Base-by-base conservation (phyloP, 2,113 vertebrate genomes). In the Psilopogon haemacephalus region DNA sequence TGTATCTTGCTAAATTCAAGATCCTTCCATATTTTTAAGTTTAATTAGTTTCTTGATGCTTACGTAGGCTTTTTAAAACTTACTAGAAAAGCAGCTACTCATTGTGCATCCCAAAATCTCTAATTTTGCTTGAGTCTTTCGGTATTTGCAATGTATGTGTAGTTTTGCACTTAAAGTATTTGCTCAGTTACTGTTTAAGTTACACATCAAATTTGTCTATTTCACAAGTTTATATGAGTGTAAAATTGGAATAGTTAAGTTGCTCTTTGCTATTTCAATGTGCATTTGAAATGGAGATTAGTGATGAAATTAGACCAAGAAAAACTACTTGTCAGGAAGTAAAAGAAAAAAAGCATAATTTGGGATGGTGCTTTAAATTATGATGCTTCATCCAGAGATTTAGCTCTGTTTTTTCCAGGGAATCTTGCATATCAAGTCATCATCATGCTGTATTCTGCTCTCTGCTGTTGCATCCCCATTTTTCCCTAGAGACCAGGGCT, bases 251-350 rank as follows among this genome's bases (percentile, higher is more conserved):
- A 55, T 26, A 37, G 83, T 67, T 59, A 42, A 78, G 63, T 62
- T 84, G 15, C 19, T 84, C 35, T 71, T 93, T 90, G 27, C 19
- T 60, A 52, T 86, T 82, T 79, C 50, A n/a, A 21, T 74, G 58
- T 85, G 72, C 75, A 76, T 87, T 87, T 83, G 78, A 91, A 92
- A 83, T 85, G 68, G 63, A 94, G 77, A 94, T 89, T 16, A 79
- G 59, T 40, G 77, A 55, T 84, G 48, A 87, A 69, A 82, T 87
- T 55, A 90, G 40, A 65, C 46, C 23, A 35, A 59, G 64, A 88
- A 76, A 85, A 84, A 84, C 30, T n/a, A 64, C 54, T 91, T 90
- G 19, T 23, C 38, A 62, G 72, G 68, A 74, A 74, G 19, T 42
- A 38, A 5, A 59, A 60, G 74, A 48, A 88, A 38, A 88, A 38